Percentiles rank a stretch among this genome's conserved stretches.
These are phyloP conservation scores for Rhizomys pruinosus DNA, from an alignment of 2,113 vertebrate genomes.

Conservation along the genomic window DNA sequence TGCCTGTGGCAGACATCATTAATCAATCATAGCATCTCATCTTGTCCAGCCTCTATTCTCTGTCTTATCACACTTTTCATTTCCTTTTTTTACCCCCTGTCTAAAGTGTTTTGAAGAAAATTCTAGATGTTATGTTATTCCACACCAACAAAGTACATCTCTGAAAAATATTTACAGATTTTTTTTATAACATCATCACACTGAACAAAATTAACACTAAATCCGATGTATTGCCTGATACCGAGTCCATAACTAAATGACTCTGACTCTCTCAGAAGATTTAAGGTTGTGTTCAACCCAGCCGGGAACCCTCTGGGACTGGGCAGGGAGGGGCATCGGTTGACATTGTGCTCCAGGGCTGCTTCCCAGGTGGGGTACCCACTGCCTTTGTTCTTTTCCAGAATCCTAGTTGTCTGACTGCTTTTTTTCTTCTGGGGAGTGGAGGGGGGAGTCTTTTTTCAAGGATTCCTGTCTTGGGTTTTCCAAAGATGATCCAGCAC, in stretches of 20 bases:
- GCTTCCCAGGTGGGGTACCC: not conserved
- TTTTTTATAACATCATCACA: slow-evolving; percentile 11
- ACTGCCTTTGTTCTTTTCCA: not conserved
- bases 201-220: slow-evolving; percentile 28
- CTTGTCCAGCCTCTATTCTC: slow-evolving; percentile 9
- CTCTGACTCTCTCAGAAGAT: not conserved
- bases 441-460: not conserved
- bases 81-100: not conserved
- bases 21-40: slow-evolving; percentile 38
- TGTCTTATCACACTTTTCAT: slow-evolving; percentile 9
- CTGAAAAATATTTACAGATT: not conserved
- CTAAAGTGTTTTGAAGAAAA: slow-evolving; percentile 47
- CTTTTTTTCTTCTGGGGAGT: not conserved
- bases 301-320: not conserved
- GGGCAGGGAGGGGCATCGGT: not conserved
- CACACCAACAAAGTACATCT: not conserved
- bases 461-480: not conserved
- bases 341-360: not conserved
- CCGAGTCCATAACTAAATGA: slow-evolving; percentile 3
- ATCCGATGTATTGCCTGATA: slow-evolving; percentile 24
- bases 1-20: slow-evolving; percentile 48
- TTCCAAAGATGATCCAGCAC: not conserved
- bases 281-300: not conserved
- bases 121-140: not conserved
- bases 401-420: not conserved